These are phyloP conservation scores for Sciurus vulgaris DNA, from an alignment of 2,797 vertebrate genomes.

Conservation along the genomic window DNA sequence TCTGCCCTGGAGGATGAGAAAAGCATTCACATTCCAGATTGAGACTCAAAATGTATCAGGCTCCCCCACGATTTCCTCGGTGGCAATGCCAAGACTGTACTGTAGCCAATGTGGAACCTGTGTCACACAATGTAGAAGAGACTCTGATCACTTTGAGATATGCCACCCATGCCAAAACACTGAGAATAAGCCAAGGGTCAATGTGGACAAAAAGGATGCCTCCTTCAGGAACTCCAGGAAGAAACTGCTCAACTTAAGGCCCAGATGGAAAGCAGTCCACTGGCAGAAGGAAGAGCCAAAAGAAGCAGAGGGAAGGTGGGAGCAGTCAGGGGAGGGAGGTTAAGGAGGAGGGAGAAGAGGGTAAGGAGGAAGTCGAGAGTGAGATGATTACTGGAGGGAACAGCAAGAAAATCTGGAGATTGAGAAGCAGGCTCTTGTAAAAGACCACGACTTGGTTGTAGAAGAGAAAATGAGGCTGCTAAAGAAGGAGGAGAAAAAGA, in stretches of 20 bases:
- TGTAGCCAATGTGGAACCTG: conserved; percentile 98
- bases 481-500: conserved; percentile 96
- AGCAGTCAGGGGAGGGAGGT: conserved; percentile 89
- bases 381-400: conserved; percentile 95
- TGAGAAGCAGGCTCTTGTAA: conserved; percentile 96
- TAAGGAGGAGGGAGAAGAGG: conserved; percentile 88
- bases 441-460: conserved; percentile 98
- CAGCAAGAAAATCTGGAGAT: conserved; percentile 97
- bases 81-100: conserved; percentile 98
- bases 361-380: conserved; percentile 89
- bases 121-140: conserved; percentile 98
- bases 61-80: conserved; percentile 97
- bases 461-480: conserved; percentile 95
- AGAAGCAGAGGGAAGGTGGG: conserved; percentile 89
- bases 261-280: conserved; percentile 94
- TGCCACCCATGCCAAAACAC: conserved; percentile 98
- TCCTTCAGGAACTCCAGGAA: conserved; percentile 97
- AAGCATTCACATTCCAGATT: conserved; percentile 97
- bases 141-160: conserved; percentile 97
- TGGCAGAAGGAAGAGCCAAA: conserved; percentile 91
- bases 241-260: conserved; percentile 96
- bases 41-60: conserved; percentile 98
- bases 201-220: conserved; percentile 98
- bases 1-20: conserved; percentile 97
- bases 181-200: conserved; percentile 97